phyloP scores from a whole-genome alignment of 2,113 vertebrate genomes.

The Acrocephalus kingi region DNA sequence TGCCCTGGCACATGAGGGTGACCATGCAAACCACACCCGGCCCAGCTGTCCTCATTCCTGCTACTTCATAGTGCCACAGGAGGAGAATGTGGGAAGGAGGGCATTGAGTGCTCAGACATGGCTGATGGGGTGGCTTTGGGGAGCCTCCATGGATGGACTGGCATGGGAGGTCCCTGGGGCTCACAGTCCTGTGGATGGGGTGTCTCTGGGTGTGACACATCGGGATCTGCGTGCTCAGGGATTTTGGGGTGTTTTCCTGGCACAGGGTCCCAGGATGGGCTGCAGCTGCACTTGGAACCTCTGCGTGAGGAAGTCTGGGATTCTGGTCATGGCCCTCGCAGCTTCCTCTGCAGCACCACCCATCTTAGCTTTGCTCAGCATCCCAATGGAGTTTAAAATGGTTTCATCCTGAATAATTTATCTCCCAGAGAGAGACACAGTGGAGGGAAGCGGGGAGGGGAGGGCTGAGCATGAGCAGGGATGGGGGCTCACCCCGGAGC shows the following conservation, averaged over 20 bases:
- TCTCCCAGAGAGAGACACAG: background rate
- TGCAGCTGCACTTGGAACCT: background rate
- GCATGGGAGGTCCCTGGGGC: background rate
- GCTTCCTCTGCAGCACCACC: constrained; percentile 48
- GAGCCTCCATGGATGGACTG: fast-evolving
- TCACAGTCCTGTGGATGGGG: background rate
- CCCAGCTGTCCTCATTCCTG: background rate
- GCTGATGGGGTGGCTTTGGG: background rate
- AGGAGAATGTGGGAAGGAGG: background rate
- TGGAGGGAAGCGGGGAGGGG: background rate
- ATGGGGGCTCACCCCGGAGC: background rate
- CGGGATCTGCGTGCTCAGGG: fast-evolving
- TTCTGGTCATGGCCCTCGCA: background rate
- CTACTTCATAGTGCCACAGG: background rate
- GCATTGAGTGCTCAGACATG: fast-evolving
- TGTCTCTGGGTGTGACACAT: background rate
- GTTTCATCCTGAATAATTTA: constrained; percentile 67
- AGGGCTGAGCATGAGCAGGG: background rate
- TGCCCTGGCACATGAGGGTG: background rate
- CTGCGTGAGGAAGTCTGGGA: background rate
- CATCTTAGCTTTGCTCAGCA: constrained; percentile 55
- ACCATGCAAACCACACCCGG: fast-evolving
- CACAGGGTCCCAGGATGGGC: fast-evolving
- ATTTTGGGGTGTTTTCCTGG: background rate
- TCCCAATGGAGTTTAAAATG: constrained; percentile 51